phyloP scores from a whole-genome alignment of 2,888 invertebrate species.

The Lampropteryx suffumata region DNA sequence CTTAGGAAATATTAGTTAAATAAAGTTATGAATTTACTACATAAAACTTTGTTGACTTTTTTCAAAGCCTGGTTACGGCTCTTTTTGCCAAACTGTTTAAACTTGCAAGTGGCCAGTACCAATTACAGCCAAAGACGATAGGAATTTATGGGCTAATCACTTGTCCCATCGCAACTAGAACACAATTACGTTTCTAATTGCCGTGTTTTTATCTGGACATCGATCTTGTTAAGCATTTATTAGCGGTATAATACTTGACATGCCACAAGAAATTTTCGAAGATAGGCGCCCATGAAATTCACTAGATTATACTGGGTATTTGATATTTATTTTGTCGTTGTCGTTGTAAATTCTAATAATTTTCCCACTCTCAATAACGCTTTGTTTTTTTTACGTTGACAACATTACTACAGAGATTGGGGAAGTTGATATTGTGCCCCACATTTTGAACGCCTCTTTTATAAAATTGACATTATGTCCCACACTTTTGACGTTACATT shows the following conservation, averaged over 20 bases:
- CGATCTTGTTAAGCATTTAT: constrained; percentile 19
- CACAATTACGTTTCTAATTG: constrained; percentile 35
- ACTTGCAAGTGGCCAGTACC: neutral
- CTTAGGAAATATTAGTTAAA: too few species aligned
- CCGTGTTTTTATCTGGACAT: constrained; percentile 29
- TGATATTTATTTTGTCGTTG: too few species aligned
- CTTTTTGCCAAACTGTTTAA: neutral
- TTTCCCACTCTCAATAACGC: too few species aligned
- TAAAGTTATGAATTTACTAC: neutral
- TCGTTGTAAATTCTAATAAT: too few species aligned
- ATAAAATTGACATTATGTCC: too few species aligned
- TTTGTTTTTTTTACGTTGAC: too few species aligned
- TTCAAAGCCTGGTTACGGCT: neutral
- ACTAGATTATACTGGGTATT: too few species aligned
- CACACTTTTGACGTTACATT: too few species aligned
- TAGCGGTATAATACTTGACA: constrained; percentile 18
- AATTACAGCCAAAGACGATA: constrained; percentile 19
- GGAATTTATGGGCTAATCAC: constrained; percentile 38
- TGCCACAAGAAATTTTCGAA: constrained; percentile 16
- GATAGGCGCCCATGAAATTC: constrained; percentile 4
- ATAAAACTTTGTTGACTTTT: neutral
- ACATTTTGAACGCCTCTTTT: too few species aligned
- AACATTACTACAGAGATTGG: too few species aligned
- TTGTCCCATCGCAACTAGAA: constrained; percentile 29
- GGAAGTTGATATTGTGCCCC: too few species aligned